Evolutionary conservation across 2,797 vertebrate species (phyloP).

Genomic region (Sus cebifrons): DNA sequence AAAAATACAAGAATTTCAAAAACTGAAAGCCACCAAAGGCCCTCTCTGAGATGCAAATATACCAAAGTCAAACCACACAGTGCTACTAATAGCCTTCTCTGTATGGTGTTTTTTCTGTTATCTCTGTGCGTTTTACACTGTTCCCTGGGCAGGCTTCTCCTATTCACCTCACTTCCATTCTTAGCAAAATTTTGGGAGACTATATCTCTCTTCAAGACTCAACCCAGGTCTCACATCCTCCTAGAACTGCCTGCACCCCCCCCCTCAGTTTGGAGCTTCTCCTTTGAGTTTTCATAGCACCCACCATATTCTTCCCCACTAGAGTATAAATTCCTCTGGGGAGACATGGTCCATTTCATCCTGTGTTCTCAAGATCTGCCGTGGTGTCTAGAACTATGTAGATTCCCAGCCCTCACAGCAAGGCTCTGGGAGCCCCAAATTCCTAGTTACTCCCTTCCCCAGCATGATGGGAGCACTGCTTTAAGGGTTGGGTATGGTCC

Average conservation of each 20-base stretch:
- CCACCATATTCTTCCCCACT: neutral
- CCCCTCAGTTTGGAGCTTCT: neutral
- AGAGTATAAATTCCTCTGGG: neutral
- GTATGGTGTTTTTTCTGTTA: neutral
- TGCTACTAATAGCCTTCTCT: neutral
- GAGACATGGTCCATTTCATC: neutral
- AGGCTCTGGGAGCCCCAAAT: neutral
- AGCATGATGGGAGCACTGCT: neutral
- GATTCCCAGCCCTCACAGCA: neutral
- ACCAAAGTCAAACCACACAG: neutral
- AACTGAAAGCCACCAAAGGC: neutral
- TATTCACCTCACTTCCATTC: too few species aligned
- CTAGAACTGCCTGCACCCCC: neutral
- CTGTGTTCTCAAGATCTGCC: neutral
- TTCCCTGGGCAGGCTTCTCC: neutral
- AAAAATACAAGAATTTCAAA: conserved; percentile 26
- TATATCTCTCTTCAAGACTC: neutral
- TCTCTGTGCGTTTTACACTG: neutral
- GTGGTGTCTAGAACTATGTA: neutral
- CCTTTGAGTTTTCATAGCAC: neutral
- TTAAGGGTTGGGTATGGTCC: neutral
- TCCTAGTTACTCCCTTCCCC: neutral
- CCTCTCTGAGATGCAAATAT: neutral
- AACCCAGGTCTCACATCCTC: neutral
- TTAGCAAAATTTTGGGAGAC: neutral